These are phyloP conservation scores for Cremastinae sp. DNA, from an alignment of 2,888 invertebrate genomes.

Conservation along the genomic window DNA sequence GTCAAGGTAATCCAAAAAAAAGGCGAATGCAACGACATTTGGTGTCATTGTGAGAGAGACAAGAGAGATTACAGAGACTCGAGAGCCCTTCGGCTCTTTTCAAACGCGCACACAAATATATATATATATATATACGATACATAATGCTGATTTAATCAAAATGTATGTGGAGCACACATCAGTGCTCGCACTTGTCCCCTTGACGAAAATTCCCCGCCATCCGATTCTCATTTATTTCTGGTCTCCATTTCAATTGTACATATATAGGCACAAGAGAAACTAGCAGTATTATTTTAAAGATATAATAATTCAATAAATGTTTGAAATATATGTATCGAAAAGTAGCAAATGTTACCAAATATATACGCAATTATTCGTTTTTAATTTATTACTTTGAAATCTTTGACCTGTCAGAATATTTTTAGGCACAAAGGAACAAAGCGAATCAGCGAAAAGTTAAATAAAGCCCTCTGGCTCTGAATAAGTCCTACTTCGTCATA, in stretches of 20 bases:
- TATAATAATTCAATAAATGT: too few species aligned
- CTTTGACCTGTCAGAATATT: too few species aligned
- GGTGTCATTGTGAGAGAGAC: slow-evolving; percentile 75
- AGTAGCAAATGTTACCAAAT: too few species aligned
- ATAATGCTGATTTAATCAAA: slow-evolving; percentile 80
- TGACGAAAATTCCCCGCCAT: slow-evolving; percentile 14
- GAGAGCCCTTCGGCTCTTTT: slow-evolving; percentile 62
- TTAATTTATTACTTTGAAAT: too few species aligned
- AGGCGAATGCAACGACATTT: slow-evolving; percentile 73
- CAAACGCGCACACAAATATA: slow-evolving; percentile 54
- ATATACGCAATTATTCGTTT: too few species aligned
- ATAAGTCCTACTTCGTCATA: too few species aligned
- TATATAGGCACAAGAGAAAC: slow-evolving; percentile 1
- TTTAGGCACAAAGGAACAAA: too few species aligned
- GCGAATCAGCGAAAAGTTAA: too few species aligned
- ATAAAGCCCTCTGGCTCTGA: too few species aligned
- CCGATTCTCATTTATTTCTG: background rate
- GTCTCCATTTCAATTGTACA: background rate
- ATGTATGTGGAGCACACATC: slow-evolving; percentile 63
- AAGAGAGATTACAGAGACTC: slow-evolving; percentile 44
- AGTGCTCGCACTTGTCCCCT: slow-evolving; percentile 34
- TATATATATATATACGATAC: slow-evolving; percentile 54
- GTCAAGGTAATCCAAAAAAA: slow-evolving; percentile 41
- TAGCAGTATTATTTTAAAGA: background rate
- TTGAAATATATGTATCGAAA: too few species aligned